phyloP scores from a whole-genome alignment of 1,140 invertebrate species.

The Drosophila athabasca region DNA sequence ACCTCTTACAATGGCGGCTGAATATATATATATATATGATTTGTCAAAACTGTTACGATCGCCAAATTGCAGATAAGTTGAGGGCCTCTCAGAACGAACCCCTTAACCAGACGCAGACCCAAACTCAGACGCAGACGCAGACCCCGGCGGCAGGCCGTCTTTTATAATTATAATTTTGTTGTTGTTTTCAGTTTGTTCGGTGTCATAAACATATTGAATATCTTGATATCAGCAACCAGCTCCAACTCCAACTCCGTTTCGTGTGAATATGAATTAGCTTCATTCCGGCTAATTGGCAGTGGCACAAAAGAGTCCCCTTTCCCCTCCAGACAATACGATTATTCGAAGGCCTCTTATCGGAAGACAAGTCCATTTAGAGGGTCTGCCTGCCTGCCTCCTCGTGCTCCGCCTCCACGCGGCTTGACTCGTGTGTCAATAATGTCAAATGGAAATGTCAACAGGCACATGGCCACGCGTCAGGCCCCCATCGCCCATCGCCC shows the following conservation, averaged over 20 bases:
- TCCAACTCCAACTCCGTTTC: background rate
- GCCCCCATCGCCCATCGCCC: slow-evolving; percentile 11
- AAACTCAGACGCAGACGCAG: background rate
- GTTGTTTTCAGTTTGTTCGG: slow-evolving; percentile 9
- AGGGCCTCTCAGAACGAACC: background rate
- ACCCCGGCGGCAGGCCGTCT: slow-evolving; percentile 31
- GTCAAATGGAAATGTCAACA: slow-evolving; percentile 78
- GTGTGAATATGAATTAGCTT: slow-evolving; percentile 48
- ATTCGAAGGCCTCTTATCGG: slow-evolving; percentile 11
- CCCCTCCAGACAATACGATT: background rate
- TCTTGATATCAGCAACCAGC: slow-evolving; percentile 44
- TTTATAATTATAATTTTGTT: slow-evolving; percentile 38
- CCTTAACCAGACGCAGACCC: background rate
- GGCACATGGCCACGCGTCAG: slow-evolving; percentile 71
- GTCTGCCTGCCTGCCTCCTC: too few relatives aligned
- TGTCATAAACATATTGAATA: slow-evolving; percentile 77
- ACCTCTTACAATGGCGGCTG: slow-evolving; percentile 19
- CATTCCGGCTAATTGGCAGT: slow-evolving; percentile 49
- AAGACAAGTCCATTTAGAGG: slow-evolving; percentile 21
- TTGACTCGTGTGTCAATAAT: slow-evolving; percentile 79
- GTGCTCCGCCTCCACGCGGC: slow-evolving; percentile 1
- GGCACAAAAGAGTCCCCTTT: slow-evolving; percentile 36
- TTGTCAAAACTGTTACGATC: slow-evolving; percentile 83
- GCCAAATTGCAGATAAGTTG: slow-evolving; percentile 75
- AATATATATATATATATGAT: slow-evolving; percentile 48